phyloP scores from a whole-genome alignment of 2,113 vertebrate species.

The Pelecanus crispus region DNA sequence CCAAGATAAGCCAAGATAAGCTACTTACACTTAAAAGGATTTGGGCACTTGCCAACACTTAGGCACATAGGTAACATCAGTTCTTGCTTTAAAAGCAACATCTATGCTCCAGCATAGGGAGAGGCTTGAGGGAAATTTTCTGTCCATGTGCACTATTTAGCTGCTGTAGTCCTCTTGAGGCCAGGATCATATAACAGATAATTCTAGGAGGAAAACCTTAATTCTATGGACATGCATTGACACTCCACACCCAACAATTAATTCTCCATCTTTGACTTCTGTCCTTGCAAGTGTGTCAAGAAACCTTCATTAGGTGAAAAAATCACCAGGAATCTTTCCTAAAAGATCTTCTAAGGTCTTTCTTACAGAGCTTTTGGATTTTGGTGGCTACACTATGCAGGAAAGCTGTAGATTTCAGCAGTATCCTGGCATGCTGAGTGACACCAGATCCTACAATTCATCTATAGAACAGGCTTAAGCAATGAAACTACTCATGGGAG shows the following conservation, averaged over 20 bases:
- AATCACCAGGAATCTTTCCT: not conserved
- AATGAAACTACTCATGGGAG: not conserved
- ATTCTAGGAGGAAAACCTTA: not conserved
- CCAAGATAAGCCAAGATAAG: not conserved
- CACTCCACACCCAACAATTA: not conserved
- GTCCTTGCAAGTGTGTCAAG: not conserved
- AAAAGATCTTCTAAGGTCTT: not conserved
- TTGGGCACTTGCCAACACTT: not conserved
- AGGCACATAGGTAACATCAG: not conserved
- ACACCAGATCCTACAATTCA: not conserved
- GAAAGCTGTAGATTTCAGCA: not conserved
- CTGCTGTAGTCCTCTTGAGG: not conserved
- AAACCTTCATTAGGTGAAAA: not conserved
- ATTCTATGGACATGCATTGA: not conserved
- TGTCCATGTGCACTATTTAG: not conserved
- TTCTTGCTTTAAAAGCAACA: not conserved
- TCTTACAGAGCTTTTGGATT: not conserved
- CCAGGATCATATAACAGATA: not conserved
- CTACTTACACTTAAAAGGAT: not conserved
- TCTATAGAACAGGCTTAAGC: not conserved
- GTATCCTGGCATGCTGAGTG: fast-evolving
- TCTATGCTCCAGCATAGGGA: not conserved
- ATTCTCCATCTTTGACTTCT: not conserved
- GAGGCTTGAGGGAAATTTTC: not conserved
- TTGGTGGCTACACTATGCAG: fast-evolving